Percentiles rank a stretch among this genome's conserved stretches.
Evolutionary conservation across 2,888 invertebrate genomes (phyloP).

Genomic region (Conchocele bisecta): DNA sequence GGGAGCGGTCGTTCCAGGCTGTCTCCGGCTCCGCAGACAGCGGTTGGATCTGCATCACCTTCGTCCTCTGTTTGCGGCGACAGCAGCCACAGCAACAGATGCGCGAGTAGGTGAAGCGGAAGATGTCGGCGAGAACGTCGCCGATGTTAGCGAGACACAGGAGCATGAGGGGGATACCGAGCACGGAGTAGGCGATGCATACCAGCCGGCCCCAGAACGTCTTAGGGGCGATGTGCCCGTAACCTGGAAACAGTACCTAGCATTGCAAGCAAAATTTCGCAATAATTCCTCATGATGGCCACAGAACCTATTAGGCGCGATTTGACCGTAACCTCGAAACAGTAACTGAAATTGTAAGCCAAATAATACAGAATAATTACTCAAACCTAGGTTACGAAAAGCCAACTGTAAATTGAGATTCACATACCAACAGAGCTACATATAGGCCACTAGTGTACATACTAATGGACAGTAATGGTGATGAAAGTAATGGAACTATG

Average conservation of each 20-base stretch:
- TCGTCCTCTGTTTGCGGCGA: constrained; percentile 63
- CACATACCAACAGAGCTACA: too few species aligned
- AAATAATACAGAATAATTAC: too few species aligned
- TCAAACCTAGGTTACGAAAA: too few species aligned
- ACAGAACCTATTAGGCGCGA: too few species aligned
- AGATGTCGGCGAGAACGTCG: constrained; percentile 84
- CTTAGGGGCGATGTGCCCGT: constrained; percentile 81
- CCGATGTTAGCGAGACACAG: constrained; percentile 84
- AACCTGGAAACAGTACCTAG: constrained; percentile 75
- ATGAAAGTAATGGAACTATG: too few species aligned
- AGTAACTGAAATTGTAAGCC: too few species aligned
- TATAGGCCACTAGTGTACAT: too few species aligned
- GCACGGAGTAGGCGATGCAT: constrained; percentile 81
- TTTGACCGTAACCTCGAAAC: too few species aligned
- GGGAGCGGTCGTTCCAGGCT: constrained; percentile 66
- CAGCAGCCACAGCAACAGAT: constrained; percentile 80
- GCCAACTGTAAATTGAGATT: too few species aligned
- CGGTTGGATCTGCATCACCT: constrained; percentile 66
- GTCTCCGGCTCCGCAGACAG: constrained; percentile 60
- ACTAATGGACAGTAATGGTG: too few species aligned
- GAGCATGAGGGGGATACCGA: constrained; percentile 84
- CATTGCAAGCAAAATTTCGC: too few species aligned
- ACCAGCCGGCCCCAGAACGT: constrained; percentile 81
- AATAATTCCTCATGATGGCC: too few species aligned
- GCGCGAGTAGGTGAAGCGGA: constrained; percentile 83